Percentiles rank a stretch among this genome's conserved stretches.
Conservation (phyloP, 2,797 vertebrate species). For the Melanotaenia trifasciata region DNA sequence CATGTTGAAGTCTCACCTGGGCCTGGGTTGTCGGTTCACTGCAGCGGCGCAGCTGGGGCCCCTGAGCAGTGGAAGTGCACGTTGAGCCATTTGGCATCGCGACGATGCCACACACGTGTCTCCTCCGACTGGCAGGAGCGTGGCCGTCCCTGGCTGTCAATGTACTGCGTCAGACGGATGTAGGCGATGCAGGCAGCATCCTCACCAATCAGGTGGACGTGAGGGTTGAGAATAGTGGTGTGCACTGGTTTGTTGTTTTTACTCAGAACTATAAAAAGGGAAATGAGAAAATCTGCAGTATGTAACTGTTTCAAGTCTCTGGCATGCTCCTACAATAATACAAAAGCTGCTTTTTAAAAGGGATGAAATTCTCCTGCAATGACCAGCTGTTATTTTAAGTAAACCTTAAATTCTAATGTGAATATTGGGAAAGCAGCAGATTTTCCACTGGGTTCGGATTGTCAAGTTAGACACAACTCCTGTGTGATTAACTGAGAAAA, state of each 20-base stretch:
- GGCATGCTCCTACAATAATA: background rate
- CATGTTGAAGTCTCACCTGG: constrained; percentile 56
- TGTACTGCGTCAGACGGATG: constrained; percentile 98
- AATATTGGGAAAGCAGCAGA: too few species aligned
- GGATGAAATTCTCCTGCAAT: too few species aligned
- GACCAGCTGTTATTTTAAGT: background rate
- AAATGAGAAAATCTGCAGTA: constrained; percentile 1
- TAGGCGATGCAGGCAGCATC: constrained; percentile 98
- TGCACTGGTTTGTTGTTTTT: constrained; percentile 99
- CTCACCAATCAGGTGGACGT: constrained; percentile 96
- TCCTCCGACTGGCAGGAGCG: constrained; percentile 98
- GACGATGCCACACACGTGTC: constrained; percentile 98
- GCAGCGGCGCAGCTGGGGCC: constrained; percentile 97
- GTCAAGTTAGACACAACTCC: background rate
- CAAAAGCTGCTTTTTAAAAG: background rate
- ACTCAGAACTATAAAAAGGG: constrained; percentile 87
- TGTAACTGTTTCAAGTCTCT: background rate
- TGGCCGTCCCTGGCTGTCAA: constrained; percentile 94
- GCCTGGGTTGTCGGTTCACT: constrained; percentile 85
- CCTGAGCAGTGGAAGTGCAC: constrained; percentile 99
- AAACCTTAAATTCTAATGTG: background rate
- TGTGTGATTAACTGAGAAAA: too few species aligned
- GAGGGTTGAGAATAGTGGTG: constrained; percentile 98
- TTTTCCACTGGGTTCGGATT: background rate
- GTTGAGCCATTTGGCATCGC: constrained; percentile 98